Evolutionary conservation across 64 coral and sea anemone genomes (phyloP), one percentile per base, ranked within the genome.

Genomic region (Anthopleura sola): DNA sequence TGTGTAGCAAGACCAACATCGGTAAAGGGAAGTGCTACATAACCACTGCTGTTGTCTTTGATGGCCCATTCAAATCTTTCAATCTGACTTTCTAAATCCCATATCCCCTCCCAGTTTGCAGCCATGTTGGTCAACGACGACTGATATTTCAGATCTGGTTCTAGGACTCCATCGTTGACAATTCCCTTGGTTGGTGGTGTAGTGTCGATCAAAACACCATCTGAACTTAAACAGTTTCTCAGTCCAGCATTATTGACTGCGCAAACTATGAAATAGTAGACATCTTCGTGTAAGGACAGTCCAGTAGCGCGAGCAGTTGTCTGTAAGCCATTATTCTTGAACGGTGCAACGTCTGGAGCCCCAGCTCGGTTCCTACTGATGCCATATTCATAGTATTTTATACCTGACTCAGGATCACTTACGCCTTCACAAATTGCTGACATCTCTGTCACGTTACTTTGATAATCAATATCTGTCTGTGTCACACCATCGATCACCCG

Each of bases 101-200:
- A 98, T 85, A 98, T 79, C 49, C 92, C 88, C 90, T 98, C 92
- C 95, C 95, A 98, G 38, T 98, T 98, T 18, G 95, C 95, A 18
- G 92, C 86, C 49, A 98, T 92, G 10, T 74, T 90, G 10, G 54
- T 85, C 26, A 91, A 86, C 6, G 85, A 89, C 24, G 89, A 84
- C 62, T 98, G 95, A 57, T 98, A 98, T 33, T 50, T 86, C 4
- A 98, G 86, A 49, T 98, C 95, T 48, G 95, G 95, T 69, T 98
- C 95, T 21, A 98, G 79, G 39, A 91, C 85, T 28, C 95, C 95
- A 75, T 98, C 95, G 76, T 98, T 76, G 46, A 98, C 95, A 49
- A 98, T 86, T 69, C 95, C 95, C 39, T 84, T 82, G 39, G 55
- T 98, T 34, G 95, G 89, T 3, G 79, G 66, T 37, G 92, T 94